A percentile compares a stretch with the other conserved stretches of the same genome.
These are phyloP conservation scores for Muraenolepis orangiensis DNA, from an alignment of 2,797 vertebrate genomes.

Conservation along the genomic window DNA sequence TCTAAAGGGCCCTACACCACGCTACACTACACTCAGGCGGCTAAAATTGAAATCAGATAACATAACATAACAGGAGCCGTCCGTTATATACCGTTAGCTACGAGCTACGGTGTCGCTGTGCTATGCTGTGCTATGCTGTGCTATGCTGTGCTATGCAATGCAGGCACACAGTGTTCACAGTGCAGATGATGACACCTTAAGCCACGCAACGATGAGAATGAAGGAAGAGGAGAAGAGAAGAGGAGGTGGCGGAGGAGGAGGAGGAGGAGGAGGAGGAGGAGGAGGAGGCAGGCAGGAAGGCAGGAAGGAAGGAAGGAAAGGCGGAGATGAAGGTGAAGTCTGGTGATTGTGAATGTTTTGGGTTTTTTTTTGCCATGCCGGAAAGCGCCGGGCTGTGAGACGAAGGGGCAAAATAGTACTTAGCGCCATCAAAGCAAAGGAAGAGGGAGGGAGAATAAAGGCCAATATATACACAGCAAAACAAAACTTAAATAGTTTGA, in stretches of 20 bases:
- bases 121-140: constrained; percentile 15
- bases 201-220: constrained; percentile 70
- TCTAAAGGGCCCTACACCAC: no score
- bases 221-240: constrained; percentile 33
- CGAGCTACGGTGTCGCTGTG: no score
- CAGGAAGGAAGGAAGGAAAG: constrained; percentile 60
- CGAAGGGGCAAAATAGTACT: constrained; percentile 73
- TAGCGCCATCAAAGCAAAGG: constrained; percentile 77
- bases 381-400: constrained; percentile 69
- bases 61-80: no score
- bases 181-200: constrained; percentile 87
- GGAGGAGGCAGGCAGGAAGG: no score
- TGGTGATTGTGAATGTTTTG: constrained; percentile 69
- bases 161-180: constrained; percentile 74
- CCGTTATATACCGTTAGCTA: no score
- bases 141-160: neutral
- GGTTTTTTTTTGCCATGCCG: constrained; percentile 71
- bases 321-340: constrained; percentile 76
- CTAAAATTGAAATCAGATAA: neutral
- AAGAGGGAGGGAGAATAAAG: constrained; percentile 50
- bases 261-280: no score
- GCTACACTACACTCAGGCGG: no score
- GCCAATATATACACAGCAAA: constrained; percentile 61
- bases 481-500: constrained; percentile 39
- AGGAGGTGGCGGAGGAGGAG: no score